Base-by-base conservation (phyloP, 2,113 vertebrate genomes). In the Cyanoramphus novaezelandiae region DNA sequence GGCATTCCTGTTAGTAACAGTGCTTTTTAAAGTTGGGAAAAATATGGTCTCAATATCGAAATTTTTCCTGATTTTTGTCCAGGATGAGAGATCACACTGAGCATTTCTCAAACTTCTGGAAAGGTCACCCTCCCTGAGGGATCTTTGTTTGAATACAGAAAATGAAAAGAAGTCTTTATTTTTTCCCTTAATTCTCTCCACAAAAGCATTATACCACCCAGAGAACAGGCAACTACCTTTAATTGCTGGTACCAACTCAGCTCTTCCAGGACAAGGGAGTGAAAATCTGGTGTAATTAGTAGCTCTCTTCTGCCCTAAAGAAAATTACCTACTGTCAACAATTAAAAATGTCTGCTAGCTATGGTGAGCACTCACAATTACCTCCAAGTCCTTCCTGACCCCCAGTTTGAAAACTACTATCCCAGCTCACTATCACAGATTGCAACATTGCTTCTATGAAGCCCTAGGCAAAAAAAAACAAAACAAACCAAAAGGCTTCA, bases 91-190 rank as follows among this genome's bases (percentile, higher is more conserved):
- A 92, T 88, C 92, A 95, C 60, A 75, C 33, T 55, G 46, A 93
- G 46, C 35, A 68, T 84, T 96, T 97, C 94, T 95, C 77, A 93
- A 89, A 92, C 65, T 86, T 91, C 86, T 55, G 60, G 94, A 95
- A 95, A 93, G 93, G 93, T 92, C 94, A 95, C 41, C 27, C 93
- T 95, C 93, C 93, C 91, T 82, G n/a, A 84, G 77, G 93, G 93
- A 91, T 83, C 86, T 84, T 82, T 55, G 71, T 75, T 64, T 91
- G 84, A 93, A 82, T 89, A 91, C 86, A 90, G 67, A 86, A 88
- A 93, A 88, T 67, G 17, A 90, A 94, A 96, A 88, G 8, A 91
- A 74, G 27, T 35, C 16, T 46, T 59, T 59, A 24, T 72, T 92
- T 92, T 85, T n/a, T 23, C 37, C 59, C 17, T 52, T 82, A 70